Evolutionary conservation across 1,140 invertebrate species (phyloP).

Genomic region (Nixonia krombeini): DNA sequence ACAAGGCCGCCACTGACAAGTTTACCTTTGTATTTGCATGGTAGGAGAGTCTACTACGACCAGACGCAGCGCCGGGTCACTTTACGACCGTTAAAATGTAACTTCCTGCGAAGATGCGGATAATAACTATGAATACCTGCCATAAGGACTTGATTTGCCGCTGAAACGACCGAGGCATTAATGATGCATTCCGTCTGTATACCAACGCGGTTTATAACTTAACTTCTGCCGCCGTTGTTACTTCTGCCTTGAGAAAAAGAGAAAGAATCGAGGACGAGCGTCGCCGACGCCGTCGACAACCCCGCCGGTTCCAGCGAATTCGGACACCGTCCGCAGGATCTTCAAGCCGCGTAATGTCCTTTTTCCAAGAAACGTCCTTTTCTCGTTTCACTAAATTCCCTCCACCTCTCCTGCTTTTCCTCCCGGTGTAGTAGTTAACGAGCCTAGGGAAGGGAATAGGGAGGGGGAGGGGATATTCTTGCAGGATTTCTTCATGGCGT

Average conservation of each 20-base stretch:
- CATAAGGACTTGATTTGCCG: conserved; percentile 52
- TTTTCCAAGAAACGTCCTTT: too few species aligned
- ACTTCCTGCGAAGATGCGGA: conserved; percentile 56
- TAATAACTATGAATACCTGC: conserved; percentile 57
- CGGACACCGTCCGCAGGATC: too few species aligned
- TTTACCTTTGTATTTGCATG: conserved; percentile 54
- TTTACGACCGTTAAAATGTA: conserved; percentile 58
- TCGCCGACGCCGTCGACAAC: not conserved
- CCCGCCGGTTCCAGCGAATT: too few species aligned
- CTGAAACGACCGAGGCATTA: conserved; percentile 37
- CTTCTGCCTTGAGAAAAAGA: not conserved
- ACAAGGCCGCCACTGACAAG: too few species aligned
- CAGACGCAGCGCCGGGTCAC: conserved; percentile 34
- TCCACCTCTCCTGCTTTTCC: too few species aligned
- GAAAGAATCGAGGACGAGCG: not conserved
- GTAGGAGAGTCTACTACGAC: conserved; percentile 34
- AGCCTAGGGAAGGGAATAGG: too few species aligned
- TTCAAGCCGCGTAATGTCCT: too few species aligned
- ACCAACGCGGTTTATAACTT: conserved; percentile 24
- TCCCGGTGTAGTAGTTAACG: too few species aligned
- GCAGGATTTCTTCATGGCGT: too few species aligned
- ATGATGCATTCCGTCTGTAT: conserved; percentile 37
- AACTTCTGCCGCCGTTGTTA: conserved; percentile 1
- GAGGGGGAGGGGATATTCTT: too few species aligned
- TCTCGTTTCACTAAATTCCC: too few species aligned